phyloP scores from a whole-genome alignment of 2,888 invertebrate species.

The Pristionchus exspectatus region DNA sequence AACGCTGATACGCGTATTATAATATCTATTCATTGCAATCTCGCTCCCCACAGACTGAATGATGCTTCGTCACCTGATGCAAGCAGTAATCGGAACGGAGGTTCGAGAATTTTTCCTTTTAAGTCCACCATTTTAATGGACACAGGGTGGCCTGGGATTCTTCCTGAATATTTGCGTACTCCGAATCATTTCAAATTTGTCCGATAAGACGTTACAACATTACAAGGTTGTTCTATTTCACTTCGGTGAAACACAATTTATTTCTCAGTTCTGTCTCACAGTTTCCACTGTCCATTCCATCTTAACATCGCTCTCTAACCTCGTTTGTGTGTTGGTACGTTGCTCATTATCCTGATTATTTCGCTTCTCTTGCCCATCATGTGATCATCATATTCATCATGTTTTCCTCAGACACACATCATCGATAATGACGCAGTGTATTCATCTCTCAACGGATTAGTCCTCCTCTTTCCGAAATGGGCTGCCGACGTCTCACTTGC shows the following conservation, averaged over 20 bases:
- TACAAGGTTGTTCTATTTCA: background rate
- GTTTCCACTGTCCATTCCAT: background rate
- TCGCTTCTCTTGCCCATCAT: background rate
- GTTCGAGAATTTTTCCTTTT: background rate
- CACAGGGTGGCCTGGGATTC: background rate
- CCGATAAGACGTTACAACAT: background rate
- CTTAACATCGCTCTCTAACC: background rate
- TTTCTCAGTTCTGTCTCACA: background rate
- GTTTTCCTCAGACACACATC: background rate
- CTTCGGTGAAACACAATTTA: background rate
- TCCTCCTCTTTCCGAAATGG: background rate
- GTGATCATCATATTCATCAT: background rate
- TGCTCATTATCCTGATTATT: background rate
- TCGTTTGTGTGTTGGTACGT: background rate
- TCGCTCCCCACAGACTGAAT: background rate
- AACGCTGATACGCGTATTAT: background rate
- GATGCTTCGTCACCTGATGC: slow-evolving; percentile 22
- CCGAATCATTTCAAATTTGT: background rate
- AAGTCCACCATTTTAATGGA: background rate
- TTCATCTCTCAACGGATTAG: background rate
- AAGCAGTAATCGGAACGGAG: background rate
- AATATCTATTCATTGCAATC: background rate
- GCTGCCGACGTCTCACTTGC: background rate
- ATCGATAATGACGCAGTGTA: slow-evolving; percentile 21
- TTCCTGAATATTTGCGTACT: background rate